A percentile compares a stretch with the other conserved stretches of the same genome.
Conservation (phyloP, 2,888 invertebrate species). For the Blomia tropicalis region DNA sequence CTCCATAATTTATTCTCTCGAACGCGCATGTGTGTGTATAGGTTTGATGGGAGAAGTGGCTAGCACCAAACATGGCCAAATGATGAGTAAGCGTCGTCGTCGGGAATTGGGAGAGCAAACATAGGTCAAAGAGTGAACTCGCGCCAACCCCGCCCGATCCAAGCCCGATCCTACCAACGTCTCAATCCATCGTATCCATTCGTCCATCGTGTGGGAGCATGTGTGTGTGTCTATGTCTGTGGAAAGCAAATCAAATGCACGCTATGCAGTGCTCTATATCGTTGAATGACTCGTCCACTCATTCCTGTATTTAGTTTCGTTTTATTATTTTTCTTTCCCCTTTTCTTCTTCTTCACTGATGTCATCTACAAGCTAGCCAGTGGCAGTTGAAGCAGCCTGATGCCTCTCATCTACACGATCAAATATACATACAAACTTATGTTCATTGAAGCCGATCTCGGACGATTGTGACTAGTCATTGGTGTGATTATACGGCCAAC, state of each 20-base stretch:
- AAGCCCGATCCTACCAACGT: constrained; percentile 2
- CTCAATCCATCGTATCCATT: too few species aligned
- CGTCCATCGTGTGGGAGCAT: constrained; percentile 9
- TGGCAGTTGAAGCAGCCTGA: not conserved
- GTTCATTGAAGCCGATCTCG: not conserved
- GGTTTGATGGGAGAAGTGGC: not conserved
- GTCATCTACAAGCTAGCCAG: not conserved
- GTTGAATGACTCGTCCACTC: constrained; percentile 8
- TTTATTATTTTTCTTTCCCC: too few species aligned
- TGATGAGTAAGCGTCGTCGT: constrained; percentile 11
- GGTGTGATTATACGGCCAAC: not conserved
- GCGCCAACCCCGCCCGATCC: constrained; percentile 13
- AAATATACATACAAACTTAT: too few species aligned
- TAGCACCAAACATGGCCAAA: not conserved
- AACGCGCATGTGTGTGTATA: not conserved
- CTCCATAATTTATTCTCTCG: too few species aligned
- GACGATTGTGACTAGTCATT: not conserved
- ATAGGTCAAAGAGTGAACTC: not conserved
- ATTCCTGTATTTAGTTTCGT: too few species aligned
- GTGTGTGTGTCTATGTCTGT: not conserved
- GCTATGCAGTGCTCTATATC: not conserved
- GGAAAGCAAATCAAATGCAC: not conserved
- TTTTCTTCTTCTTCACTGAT: not conserved
- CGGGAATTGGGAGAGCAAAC: not conserved
- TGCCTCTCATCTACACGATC: not conserved